Evolutionary conservation across 2,888 invertebrate species (phyloP).

Genomic region (Pristionchus maxplancki): DNA sequence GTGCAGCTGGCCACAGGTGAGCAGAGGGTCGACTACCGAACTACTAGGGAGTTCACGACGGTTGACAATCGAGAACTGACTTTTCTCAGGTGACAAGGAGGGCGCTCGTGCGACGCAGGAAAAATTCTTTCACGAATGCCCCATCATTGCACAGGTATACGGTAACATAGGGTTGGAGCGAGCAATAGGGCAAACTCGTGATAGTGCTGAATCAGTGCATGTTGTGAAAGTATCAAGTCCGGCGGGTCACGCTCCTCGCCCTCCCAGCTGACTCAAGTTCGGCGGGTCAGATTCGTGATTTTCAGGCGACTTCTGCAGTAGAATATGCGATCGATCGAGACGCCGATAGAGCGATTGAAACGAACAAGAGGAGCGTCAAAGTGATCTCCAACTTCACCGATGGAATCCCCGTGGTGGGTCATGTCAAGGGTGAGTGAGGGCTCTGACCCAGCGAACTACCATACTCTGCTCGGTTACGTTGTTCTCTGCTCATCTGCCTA

Average conservation of each 20-base stretch:
- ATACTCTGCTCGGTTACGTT: background rate
- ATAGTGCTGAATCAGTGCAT: background rate
- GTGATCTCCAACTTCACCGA: conserved; percentile 49
- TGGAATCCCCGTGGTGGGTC: conserved; percentile 51
- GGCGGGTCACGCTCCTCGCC: background rate
- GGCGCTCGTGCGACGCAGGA: conserved; percentile 46
- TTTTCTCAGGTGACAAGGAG: conserved; percentile 41
- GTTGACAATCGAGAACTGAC: background rate
- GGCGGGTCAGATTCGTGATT: conserved; percentile 15
- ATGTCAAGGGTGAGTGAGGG: conserved; percentile 30
- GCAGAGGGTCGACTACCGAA: background rate
- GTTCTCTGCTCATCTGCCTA: background rate
- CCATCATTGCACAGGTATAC: conserved; percentile 45
- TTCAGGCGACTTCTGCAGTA: conserved; percentile 46
- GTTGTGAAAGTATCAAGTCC: background rate
- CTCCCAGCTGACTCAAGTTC: background rate
- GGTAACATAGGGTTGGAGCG: background rate
- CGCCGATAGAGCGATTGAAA: background rate
- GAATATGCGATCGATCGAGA: conserved; percentile 46
- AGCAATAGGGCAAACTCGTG: background rate
- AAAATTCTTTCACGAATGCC: conserved; percentile 50
- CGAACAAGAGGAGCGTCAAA: conserved; percentile 42
- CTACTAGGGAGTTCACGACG: background rate
- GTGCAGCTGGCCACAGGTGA: conserved; percentile 48
- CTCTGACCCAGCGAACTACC: background rate